Conservation (phyloP, 2,888 invertebrate genomes). For the Philonicus albiceps region DNA sequence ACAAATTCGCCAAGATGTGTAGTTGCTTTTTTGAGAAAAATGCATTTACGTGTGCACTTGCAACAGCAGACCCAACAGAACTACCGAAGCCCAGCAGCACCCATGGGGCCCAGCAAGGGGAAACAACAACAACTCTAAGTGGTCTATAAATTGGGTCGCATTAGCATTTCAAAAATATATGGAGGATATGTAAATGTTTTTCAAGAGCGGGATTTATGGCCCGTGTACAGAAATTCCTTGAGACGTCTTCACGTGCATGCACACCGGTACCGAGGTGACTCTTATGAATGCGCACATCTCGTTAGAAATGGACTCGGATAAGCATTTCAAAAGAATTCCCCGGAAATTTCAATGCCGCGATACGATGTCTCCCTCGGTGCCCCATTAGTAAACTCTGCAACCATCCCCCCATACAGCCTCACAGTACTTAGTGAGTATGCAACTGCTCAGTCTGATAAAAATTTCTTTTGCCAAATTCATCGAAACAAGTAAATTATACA, state of each 20-base stretch:
- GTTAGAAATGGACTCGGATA: not conserved
- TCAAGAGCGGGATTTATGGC: conserved; percentile 3
- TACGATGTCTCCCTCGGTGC: not conserved
- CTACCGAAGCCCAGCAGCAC: not conserved
- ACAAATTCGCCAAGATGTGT: conserved; percentile 9
- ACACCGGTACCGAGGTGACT: not conserved
- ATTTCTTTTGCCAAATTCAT: too few relatives aligned
- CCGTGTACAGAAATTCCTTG: conserved; percentile 14
- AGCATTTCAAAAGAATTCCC: not conserved
- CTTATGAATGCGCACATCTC: not conserved
- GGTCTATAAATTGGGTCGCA: conserved; percentile 53
- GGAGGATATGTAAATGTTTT: conserved; percentile 43
- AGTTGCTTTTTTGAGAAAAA: conserved; percentile 6
- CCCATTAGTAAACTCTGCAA: not conserved
- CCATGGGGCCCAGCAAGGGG: conserved; percentile 20
- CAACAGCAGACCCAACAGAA: not conserved
- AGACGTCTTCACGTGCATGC: conserved; percentile 6
- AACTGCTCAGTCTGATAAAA: too few relatives aligned
- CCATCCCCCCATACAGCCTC: not conserved
- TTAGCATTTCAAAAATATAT: conserved; percentile 51
- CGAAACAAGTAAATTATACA: too few relatives aligned
- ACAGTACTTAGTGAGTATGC: too few relatives aligned
- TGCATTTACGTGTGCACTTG: not conserved
- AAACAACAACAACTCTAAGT: conserved; percentile 51
- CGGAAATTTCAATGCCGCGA: not conserved